A percentile compares a stretch with the other conserved stretches of the same genome.
Conservation (phyloP, 2,888 invertebrate genomes). For the Eustalomyia histrio region DNA sequence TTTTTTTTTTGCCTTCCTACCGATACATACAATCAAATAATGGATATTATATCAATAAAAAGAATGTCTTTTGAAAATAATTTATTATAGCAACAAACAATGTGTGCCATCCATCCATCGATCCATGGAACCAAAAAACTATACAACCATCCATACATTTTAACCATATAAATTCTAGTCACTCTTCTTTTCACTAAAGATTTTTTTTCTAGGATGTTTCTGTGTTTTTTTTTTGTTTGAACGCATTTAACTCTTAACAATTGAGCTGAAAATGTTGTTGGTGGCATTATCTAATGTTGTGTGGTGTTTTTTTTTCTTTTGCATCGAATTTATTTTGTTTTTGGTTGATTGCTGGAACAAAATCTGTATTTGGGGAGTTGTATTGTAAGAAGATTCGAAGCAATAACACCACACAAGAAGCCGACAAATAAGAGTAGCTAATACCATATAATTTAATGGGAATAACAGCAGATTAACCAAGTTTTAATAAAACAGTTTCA, state of each 20-base stretch:
- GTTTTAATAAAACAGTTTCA: constrained; percentile 7
- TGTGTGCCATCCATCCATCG: constrained; percentile 29
- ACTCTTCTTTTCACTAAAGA: constrained; percentile 43
- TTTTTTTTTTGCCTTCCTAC: constrained; percentile 10
- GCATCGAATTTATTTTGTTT: too few species aligned
- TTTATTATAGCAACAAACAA: constrained; percentile 41
- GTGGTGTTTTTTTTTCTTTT: too few species aligned
- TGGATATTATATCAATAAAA: constrained; percentile 59
- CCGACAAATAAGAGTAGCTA: constrained; percentile 29
- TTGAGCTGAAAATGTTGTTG: background rate
- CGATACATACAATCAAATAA: constrained; percentile 54
- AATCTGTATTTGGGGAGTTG: constrained; percentile 41
- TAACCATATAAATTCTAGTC: constrained; percentile 24
- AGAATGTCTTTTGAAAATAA: constrained; percentile 45
- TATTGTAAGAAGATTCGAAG: constrained; percentile 25
- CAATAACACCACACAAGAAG: constrained; percentile 34
- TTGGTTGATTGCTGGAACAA: background rate
- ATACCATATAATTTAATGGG: constrained; percentile 20
- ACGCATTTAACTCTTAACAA: background rate
- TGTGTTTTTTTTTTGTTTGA: too few species aligned
- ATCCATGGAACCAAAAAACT: constrained; percentile 6
- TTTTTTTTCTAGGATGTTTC: background rate
- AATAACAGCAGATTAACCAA: constrained; percentile 35
- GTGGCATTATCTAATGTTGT: background rate
- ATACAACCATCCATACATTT: constrained; percentile 19